Base-by-base conservation (phyloP, 1,140 invertebrate species). In the Diabrotica undecimpunctata region DNA sequence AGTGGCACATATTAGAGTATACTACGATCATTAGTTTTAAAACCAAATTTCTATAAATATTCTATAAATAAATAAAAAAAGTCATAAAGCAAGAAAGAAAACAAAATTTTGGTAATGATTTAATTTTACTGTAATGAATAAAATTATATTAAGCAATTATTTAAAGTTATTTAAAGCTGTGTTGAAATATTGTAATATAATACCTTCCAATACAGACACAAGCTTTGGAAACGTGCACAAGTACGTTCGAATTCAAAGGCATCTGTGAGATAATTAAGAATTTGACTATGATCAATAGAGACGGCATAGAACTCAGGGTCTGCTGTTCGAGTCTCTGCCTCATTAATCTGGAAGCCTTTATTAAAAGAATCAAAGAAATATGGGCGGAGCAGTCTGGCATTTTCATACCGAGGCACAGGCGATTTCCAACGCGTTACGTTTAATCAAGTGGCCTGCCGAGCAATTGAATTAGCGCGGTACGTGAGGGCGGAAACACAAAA, bases 341-440 rank as follows among this genome's bases (percentile, higher is more conserved):
- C 74, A 75, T 75, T 75, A 75, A 75, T 74, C 74, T 71, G 56
- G n/a, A 14, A 41, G 70, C 68, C 71, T 67, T 75, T 74, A 74
- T 74, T 74, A 75, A 74, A 75, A 74, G 73, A 75, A 75, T 75
- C 69, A 68, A 74, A 73, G 73, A 74, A 73, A 74, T 75, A 75
- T 75, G 66, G 74, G 73, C 68, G 74, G 74, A 73, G 69, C 72
- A 51, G 68, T 11, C 64, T 56, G 39, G 38, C 54, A 51, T 64
- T 55, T 55, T 52, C 56, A 55, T 52, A 63, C 38, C 54, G 62
- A 46, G 41, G 39, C 53, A 64, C 52, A 51, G 62, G 12, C 37
- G 66, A 63, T 64, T 38, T 53, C 14, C 9, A 60, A 62, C 65
- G 59, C 55, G 51, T 66, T 52, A 60, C 59, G 58, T 60, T 76